A percentile compares a stretch with the other conserved stretches of the same genome.
phyloP scores from a whole-genome alignment of 2,113 vertebrate genomes.

The Pungitius pungitius region DNA sequence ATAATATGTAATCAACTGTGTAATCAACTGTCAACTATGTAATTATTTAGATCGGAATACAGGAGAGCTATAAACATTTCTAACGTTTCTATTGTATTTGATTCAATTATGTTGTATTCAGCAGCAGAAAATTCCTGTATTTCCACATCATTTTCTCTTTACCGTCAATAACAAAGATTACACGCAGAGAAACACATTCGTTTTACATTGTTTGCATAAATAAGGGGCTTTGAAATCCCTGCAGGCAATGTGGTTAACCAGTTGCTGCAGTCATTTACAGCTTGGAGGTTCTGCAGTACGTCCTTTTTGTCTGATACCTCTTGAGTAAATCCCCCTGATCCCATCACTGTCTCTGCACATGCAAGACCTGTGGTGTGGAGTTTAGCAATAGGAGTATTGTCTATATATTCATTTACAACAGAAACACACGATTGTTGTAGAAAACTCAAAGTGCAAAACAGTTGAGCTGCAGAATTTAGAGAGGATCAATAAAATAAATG shows the following conservation, averaged over 20 bases:
- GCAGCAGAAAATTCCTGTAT: constrained; percentile 5
- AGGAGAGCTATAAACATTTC: not conserved
- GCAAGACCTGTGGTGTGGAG: constrained; percentile 5
- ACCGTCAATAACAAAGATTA: not conserved
- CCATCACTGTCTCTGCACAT: not conserved
- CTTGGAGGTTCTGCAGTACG: constrained; percentile 24
- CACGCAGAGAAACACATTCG: constrained; percentile 14
- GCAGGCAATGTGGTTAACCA: constrained; percentile 35
- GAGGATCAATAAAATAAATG: constrained; percentile 10
- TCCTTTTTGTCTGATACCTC: constrained; percentile 18
- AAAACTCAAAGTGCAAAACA: not conserved
- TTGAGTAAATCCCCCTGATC: constrained; percentile 22
- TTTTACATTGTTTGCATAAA: constrained; percentile 40
- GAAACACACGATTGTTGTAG: not conserved
- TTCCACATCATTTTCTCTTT: not conserved
- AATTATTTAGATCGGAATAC: not conserved
- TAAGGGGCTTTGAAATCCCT: constrained; percentile 41
- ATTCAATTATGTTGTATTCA: not conserved
- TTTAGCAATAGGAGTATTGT: constrained; percentile 8
- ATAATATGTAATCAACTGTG: not conserved
- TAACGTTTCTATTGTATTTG: not conserved
- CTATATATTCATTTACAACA: constrained; percentile 8
- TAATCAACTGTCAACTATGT: not conserved
- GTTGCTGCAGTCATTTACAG: constrained; percentile 38
- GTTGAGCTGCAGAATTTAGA: not conserved